Evolutionary conservation across 2,113 vertebrate genomes (phyloP).

Genomic region (Gulo gulo): DNA sequence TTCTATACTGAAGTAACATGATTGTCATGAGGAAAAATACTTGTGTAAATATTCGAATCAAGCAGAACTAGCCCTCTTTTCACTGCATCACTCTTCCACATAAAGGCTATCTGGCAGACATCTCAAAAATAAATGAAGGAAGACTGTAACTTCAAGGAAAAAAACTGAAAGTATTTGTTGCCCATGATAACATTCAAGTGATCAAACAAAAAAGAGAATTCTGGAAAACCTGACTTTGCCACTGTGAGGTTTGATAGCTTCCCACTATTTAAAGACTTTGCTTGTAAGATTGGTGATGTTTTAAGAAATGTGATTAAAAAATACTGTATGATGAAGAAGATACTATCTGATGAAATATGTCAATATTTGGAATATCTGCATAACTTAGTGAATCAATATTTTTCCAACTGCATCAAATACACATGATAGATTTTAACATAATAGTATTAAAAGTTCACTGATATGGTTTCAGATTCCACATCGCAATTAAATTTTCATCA

Average conservation of each 20-base stretch:
- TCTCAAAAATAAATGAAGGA: not conserved
- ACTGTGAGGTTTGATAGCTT: not conserved
- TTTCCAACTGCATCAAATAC: not conserved
- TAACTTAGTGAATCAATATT: slow-evolving; percentile 9
- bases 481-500: not conserved
- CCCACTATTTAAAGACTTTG: not conserved
- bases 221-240: not conserved
- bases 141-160: not conserved
- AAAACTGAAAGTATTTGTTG: not conserved
- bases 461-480: not conserved
- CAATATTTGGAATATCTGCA: not conserved
- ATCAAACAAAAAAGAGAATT: not conserved
- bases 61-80: not conserved
- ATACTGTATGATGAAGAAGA: not conserved
- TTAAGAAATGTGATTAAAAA: slow-evolving; percentile 1
- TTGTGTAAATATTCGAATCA: not conserved
- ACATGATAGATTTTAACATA: not conserved
- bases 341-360: not conserved
- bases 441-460: not conserved
- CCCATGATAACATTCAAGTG: not conserved
- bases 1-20: not conserved
- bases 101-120: not conserved
- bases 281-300: not conserved
- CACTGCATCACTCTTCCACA: not conserved
- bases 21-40: not conserved